phyloP scores from a whole-genome alignment of 1,140 invertebrate species.

The Diorhabda sublineata region DNA sequence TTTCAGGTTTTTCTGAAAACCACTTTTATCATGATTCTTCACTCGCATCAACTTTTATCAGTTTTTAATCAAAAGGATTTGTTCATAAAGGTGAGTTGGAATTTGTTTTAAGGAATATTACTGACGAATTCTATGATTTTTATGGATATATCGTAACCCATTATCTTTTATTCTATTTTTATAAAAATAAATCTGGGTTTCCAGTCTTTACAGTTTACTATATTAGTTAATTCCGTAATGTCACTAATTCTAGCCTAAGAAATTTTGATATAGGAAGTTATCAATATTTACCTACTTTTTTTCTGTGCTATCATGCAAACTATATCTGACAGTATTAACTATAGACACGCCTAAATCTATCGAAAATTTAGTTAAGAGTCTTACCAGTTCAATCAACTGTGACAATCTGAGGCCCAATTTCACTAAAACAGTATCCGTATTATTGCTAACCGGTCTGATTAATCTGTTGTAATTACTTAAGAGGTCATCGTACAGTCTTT shows the following conservation, averaged over 20 bases:
- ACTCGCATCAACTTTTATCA: too few relatives aligned
- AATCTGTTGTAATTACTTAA: slow-evolving; percentile 95
- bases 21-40: too few relatives aligned
- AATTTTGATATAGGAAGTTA: background rate
- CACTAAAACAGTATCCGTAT: slow-evolving; percentile 88
- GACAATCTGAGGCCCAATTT: slow-evolving; percentile 88
- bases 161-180: too few relatives aligned
- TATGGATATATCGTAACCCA: too few relatives aligned
- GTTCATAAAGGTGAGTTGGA: too few relatives aligned
- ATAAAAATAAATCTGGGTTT: too few relatives aligned
- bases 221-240: background rate
- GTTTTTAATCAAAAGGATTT: too few relatives aligned
- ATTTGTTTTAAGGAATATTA: too few relatives aligned
- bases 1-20: too few relatives aligned
- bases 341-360: background rate
- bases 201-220: too few relatives aligned
- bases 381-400: slow-evolving; percentile 93
- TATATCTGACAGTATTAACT: background rate
- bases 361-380: slow-evolving; percentile 28
- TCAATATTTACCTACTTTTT: background rate
- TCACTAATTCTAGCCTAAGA: background rate
- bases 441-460: slow-evolving; percentile 88
- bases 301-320: background rate
- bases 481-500: slow-evolving; percentile 90
- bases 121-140: too few relatives aligned